phyloP scores from a whole-genome alignment of 2,113 vertebrate genomes.

The Phalacrocorax carbo region DNA sequence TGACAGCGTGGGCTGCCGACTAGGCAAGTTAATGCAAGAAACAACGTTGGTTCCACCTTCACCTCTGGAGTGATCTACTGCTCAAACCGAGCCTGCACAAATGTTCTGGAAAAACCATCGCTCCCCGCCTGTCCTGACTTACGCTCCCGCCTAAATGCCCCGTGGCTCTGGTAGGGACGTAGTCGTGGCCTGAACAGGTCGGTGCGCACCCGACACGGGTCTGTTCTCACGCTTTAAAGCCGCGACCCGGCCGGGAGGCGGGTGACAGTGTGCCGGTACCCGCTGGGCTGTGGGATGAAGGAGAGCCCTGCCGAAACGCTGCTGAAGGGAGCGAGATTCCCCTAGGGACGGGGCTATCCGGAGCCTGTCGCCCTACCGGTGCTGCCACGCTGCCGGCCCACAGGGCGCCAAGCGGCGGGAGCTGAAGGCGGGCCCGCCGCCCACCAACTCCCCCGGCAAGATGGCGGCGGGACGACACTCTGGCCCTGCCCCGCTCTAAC shows the following conservation, averaged over 20 bases:
- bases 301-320: no score
- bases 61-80: not conserved
- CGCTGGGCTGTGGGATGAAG: not conserved
- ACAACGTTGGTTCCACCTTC: not conserved
- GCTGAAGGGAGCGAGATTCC: no score
- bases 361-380: no score
- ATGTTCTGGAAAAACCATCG: fast-evolving
- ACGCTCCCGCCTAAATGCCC: not conserved
- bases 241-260: not conserved
- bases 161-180: fast-evolving
- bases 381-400: no score
- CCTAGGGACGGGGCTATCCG: not conserved
- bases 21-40: fast-evolving
- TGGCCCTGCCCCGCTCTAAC: not conserved
- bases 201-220: not conserved
- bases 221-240: not conserved
- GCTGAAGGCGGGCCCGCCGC: no score
- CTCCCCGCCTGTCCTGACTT: not conserved
- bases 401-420: not conserved
- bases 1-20: no score
- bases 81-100: fast-evolving
- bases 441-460: not conserved
- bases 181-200: no score
- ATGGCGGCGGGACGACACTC: not conserved
- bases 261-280: not conserved